phyloP scores from a whole-genome alignment of 2,888 invertebrate species.

The Hyles lineata region DNA sequence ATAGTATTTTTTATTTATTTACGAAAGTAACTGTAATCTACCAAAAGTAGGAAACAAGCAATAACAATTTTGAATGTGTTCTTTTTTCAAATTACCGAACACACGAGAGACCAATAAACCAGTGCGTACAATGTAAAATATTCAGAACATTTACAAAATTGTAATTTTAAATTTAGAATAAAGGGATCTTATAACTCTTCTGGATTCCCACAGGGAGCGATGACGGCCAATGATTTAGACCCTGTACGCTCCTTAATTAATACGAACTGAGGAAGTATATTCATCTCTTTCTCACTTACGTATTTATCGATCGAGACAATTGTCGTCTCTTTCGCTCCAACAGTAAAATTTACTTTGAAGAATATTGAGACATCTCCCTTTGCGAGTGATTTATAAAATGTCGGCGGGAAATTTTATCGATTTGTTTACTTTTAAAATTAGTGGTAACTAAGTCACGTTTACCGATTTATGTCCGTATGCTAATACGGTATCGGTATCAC shows the following conservation, averaged over 20 bases:
- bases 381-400: constrained; percentile 72
- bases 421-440: constrained; percentile 83
- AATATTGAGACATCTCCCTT: constrained; percentile 80
- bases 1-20: too few relatives aligned
- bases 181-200: constrained; percentile 81
- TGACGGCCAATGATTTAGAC: constrained; percentile 82
- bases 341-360: constrained; percentile 66
- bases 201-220: constrained; percentile 82
- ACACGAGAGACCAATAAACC: constrained; percentile 69
- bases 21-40: not conserved
- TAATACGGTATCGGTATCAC: constrained; percentile 71
- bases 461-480: constrained; percentile 71
- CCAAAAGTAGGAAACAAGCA: constrained; percentile 35
- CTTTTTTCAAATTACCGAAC: constrained; percentile 44
- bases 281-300: constrained; percentile 60
- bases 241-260: constrained; percentile 79
- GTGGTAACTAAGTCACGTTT: constrained; percentile 68
- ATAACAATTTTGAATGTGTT: constrained; percentile 40
- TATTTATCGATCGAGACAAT: constrained; percentile 37
- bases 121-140: constrained; percentile 67
- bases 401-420: constrained; percentile 76
- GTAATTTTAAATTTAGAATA: constrained; percentile 85
- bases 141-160: constrained; percentile 78
- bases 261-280: constrained; percentile 61
- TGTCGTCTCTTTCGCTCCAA: constrained; percentile 54